Evolutionary conservation across 2,113 vertebrate species (phyloP), one percentile per base, ranked within the genome.

Genomic region (Heptranchias perlo): DNA sequence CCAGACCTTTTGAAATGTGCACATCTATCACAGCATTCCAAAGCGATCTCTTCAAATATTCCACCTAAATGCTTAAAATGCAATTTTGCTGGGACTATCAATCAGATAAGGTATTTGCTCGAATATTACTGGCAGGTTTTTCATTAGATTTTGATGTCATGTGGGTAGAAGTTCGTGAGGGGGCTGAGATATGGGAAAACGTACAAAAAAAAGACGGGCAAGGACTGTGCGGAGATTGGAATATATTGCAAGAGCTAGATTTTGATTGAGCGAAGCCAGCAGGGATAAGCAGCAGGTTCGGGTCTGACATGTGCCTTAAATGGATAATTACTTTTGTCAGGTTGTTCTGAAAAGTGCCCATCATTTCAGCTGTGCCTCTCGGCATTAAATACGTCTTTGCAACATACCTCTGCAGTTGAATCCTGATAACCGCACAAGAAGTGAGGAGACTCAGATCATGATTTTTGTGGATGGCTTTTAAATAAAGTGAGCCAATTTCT

Each of bases 251-350:
- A 95, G 44, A 31, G 39, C 47, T 35, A 23, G 44, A 31, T 52
- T 95, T 73, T 95, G 52, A 95, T 69, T 95, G 64, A 95, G 13
- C 35, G 65, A 69, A 73, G 25, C 44, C 0, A 49, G 52, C 16
- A 4, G 64, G 65, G 10, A 52, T 14, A 52, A 52, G 28, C 39
- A 95, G 65, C 64, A 95, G 94, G 65, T 14, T 52, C 52, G 47
- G 13, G 35, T 62, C 87, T 16, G 52, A 58, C 61, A 52, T n/a
- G 52, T 58, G 49, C 52, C 39, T 73, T 73, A 69, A 49, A 69
- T 52, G 25, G 94, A 52, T 95, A 95, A 95, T 95, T 69, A 49
- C 64, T 69, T 73, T 95, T 69, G 94, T 67, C 65, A 69, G 94
- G 23, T 52, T 95, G 44, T 95, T 95, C 39, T 95, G 25, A 69